Evolutionary conservation across 2,888 invertebrate genomes (phyloP).

Genomic region (Oscheius sp.): DNA sequence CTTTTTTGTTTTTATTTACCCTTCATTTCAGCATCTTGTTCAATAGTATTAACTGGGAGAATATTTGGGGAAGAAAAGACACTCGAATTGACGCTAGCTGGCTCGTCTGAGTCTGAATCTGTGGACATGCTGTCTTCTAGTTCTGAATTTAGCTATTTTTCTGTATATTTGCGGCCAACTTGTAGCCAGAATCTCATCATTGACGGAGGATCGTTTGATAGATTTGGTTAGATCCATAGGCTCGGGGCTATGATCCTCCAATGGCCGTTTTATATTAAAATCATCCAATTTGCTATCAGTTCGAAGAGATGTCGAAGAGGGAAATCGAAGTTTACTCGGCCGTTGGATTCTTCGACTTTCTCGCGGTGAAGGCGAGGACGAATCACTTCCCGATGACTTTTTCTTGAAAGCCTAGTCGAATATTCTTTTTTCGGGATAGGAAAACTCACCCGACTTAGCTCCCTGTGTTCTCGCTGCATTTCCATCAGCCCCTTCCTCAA

Average conservation of each 20-base stretch:
- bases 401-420: background rate
- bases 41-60: background rate
- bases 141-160: background rate
- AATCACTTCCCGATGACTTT: slow-evolving; percentile 12
- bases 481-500: slow-evolving; percentile 11
- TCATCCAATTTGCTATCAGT: slow-evolving; percentile 14
- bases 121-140: slow-evolving; percentile 19
- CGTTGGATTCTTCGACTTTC: background rate
- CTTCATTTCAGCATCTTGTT: background rate
- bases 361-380: background rate
- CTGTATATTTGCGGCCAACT: background rate
- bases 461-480: background rate
- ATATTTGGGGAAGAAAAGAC: slow-evolving; percentile 3
- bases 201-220: slow-evolving; percentile 1
- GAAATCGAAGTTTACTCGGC: slow-evolving; percentile 2
- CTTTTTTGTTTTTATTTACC: background rate
- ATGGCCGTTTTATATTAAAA: slow-evolving; percentile 15
- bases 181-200: slow-evolving; percentile 6
- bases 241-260: background rate
- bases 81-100: background rate
- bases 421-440: background rate
- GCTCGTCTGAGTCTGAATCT: slow-evolving; percentile 7
- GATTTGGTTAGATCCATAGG: background rate
- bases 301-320: background rate
- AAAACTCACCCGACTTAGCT: background rate